These are phyloP conservation scores for Leptinotarsa tumamoca DNA, from an alignment of 2,888 invertebrate genomes.

Conservation along the genomic window DNA sequence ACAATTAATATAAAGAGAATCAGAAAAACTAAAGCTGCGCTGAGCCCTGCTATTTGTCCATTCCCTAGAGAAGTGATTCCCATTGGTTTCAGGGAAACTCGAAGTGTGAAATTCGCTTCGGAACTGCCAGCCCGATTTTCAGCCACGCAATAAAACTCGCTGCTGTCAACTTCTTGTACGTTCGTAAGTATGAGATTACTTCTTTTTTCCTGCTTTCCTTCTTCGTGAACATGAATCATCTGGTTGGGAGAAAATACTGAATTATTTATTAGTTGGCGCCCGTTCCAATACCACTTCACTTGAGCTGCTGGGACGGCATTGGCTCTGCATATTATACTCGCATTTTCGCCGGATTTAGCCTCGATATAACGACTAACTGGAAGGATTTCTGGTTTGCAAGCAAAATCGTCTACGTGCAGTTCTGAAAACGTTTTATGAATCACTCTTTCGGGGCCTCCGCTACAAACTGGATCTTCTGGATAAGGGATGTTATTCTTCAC, in stretches of 20 bases:
- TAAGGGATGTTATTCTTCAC: slow-evolving; percentile 81
- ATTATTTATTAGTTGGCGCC: slow-evolving; percentile 80
- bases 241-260: slow-evolving; percentile 84
- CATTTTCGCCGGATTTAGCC: slow-evolving; percentile 85
- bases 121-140: slow-evolving; percentile 90
- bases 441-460: slow-evolving; percentile 77
- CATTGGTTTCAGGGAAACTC: slow-evolving; percentile 81
- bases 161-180: slow-evolving; percentile 85
- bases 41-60: slow-evolving; percentile 87
- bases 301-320: slow-evolving; percentile 84
- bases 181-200: slow-evolving; percentile 84
- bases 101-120: slow-evolving; percentile 90
- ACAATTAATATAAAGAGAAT: slow-evolving; percentile 80
- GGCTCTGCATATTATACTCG: slow-evolving; percentile 84
- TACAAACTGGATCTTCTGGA: slow-evolving; percentile 83
- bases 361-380: slow-evolving; percentile 82
- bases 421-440: slow-evolving; percentile 82
- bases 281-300: slow-evolving; percentile 91
- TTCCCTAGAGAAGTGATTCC: slow-evolving; percentile 86
- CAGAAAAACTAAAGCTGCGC: slow-evolving; percentile 83
- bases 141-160: slow-evolving; percentile 89
- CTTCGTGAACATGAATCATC: slow-evolving; percentile 80
- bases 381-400: slow-evolving; percentile 85
- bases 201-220: slow-evolving; percentile 80
- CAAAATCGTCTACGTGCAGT: slow-evolving; percentile 84